These are phyloP conservation scores for Butorides virescens DNA, from an alignment of 2,113 vertebrate species.

Conservation along the genomic window DNA sequence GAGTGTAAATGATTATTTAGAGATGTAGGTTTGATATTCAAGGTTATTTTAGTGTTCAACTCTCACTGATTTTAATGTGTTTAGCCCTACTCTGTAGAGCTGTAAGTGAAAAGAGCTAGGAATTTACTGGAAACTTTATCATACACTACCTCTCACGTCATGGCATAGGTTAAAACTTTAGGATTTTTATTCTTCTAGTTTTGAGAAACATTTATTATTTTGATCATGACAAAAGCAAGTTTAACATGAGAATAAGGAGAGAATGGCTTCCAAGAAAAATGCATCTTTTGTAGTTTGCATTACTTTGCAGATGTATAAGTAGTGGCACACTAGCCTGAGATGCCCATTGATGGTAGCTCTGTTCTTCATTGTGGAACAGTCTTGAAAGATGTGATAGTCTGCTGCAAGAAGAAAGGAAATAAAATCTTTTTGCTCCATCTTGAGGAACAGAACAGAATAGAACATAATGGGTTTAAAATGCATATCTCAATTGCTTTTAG, in stretches of 20 bases:
- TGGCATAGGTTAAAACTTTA: not conserved
- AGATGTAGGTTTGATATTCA: not conserved
- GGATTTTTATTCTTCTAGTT: not conserved
- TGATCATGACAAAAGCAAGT: fast-evolving
- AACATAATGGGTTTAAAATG: not conserved
- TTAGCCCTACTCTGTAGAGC: not conserved
- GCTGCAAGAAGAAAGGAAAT: not conserved
- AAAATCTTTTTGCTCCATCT: not conserved
- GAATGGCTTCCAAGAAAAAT: not conserved
- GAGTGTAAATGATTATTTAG: not conserved
- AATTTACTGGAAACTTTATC: not conserved
- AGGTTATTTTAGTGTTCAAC: not conserved
- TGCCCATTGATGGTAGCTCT: not conserved
- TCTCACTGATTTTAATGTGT: not conserved
- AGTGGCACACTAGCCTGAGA: not conserved
- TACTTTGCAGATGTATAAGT: not conserved
- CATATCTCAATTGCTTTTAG: not conserved
- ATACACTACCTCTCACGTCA: not conserved
- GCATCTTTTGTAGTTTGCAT: not conserved
- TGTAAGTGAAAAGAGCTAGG: not conserved
- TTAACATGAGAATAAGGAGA: not conserved
- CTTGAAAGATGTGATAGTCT: not conserved
- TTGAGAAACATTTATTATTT: not conserved
- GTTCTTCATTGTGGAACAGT: not conserved
- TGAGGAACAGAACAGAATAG: not conserved